Conservation (phyloP, 30 jellyfish, hydroid and myxozoan genomes). For the Turritopsis rubra region DNA sequence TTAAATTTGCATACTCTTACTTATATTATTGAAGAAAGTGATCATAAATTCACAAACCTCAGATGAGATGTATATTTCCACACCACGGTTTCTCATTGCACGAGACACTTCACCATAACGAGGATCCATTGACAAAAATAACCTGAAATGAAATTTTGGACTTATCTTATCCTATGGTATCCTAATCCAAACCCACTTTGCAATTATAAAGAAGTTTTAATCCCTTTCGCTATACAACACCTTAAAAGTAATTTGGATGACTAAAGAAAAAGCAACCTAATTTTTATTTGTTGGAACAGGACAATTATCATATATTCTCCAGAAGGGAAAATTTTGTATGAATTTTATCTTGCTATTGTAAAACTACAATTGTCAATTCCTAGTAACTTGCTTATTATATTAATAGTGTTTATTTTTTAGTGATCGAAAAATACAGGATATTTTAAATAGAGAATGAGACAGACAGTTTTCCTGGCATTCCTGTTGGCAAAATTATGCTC, state of each 20-base stretch:
- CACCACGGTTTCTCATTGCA: conserved; percentile 96
- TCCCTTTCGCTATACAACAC: too few relatives aligned
- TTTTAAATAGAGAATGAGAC: neutral
- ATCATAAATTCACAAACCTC: conserved; percentile 42
- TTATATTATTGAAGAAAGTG: neutral
- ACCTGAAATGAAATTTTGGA: conserved; percentile 15
- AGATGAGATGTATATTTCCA: conserved; percentile 58
- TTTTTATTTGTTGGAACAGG: too few relatives aligned
- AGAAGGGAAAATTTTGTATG: too few relatives aligned
- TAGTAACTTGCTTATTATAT: too few relatives aligned
- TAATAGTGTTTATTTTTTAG: neutral
- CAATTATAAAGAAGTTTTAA: too few relatives aligned
- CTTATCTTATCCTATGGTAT: neutral
- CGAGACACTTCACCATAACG: conserved; percentile 84
- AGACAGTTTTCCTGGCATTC: neutral
- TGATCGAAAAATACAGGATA: neutral
- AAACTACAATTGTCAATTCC: too few relatives aligned
- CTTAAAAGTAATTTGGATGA: too few relatives aligned
- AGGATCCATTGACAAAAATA: conserved; percentile 82
- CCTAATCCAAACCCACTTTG: too few relatives aligned
- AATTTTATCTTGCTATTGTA: too few relatives aligned
- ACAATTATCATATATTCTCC: too few relatives aligned
- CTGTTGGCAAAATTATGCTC: neutral
- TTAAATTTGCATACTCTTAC: neutral
- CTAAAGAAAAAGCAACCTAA: too few relatives aligned